These are phyloP conservation scores for Astropecten irregularis DNA, from an alignment of 53 echinoderm and acorn worm genomes.

Conservation along the genomic window DNA sequence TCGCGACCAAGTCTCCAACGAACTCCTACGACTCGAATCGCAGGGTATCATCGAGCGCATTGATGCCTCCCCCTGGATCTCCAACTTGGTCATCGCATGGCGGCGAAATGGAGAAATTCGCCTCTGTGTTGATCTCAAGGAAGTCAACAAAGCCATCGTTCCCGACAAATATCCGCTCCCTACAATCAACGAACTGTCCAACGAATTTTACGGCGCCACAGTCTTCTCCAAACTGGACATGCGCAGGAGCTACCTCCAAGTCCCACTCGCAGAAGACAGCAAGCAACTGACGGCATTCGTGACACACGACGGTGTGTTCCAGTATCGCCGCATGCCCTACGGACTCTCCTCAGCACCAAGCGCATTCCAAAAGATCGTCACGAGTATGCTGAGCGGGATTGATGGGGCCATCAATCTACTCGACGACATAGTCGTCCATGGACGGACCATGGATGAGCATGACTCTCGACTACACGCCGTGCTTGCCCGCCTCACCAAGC, in stretches of 20 bases:
- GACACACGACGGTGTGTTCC: conserved; percentile 54
- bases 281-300: conserved; percentile 37
- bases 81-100: conserved; percentile 17
- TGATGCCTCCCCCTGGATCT: neutral
- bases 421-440: conserved; percentile 37
- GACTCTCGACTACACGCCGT: conserved; percentile 38
- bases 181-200: neutral
- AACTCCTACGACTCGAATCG: conserved; percentile 46
- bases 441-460: conserved; percentile 22
- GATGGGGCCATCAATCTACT: conserved; percentile 28
- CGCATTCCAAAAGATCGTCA: conserved; percentile 53
- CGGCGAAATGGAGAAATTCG: neutral
- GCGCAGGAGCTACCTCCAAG: conserved; percentile 16
- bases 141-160: conserved; percentile 17
- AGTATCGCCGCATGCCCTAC: conserved; percentile 39
- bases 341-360: neutral
- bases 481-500: neutral
- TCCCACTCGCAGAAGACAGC: neutral
- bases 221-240: conserved; percentile 29
- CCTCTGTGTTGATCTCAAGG: conserved; percentile 18
- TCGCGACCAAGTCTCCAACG: conserved; percentile 32
- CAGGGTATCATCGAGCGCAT: conserved; percentile 14
- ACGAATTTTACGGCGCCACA: too few species aligned
- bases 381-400: conserved; percentile 5
- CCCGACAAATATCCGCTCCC: neutral